Percentiles rank a stretch among this genome's conserved stretches.
phyloP scores from a whole-genome alignment of 2,113 vertebrate species.

The Stigmatopora nigra region DNA sequence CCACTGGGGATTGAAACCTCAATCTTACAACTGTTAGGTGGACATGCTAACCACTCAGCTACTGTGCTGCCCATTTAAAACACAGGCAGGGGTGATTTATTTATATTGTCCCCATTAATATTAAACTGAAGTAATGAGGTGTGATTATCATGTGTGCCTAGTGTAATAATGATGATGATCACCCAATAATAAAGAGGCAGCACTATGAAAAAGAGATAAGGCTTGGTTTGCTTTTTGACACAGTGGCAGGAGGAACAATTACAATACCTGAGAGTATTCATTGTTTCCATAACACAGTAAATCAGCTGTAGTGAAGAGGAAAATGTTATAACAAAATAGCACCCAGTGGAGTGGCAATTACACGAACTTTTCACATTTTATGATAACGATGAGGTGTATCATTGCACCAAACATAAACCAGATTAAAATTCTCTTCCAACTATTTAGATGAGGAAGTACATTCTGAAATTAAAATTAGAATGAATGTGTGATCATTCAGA shows the following conservation, averaged over 20 bases:
- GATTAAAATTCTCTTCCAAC: constrained; percentile 33
- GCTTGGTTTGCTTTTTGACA: constrained; percentile 31
- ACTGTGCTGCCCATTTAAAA: no score
- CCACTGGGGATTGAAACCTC: no score
- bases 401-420: constrained; percentile 36
- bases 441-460: constrained; percentile 15
- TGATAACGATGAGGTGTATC: constrained; percentile 41
- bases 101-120: constrained; percentile 69
- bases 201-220: constrained; percentile 20
- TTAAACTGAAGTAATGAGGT: constrained; percentile 71
- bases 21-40: no score
- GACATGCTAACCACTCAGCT: no score
- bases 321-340: constrained; percentile 44
- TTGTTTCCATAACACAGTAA: constrained; percentile 40
- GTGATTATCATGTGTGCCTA: constrained; percentile 66
- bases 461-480: constrained; percentile 14
- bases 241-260: constrained; percentile 40
- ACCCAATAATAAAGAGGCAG: constrained; percentile 48
- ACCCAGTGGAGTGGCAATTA: constrained; percentile 41
- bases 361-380: constrained; percentile 30
- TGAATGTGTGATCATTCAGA: constrained; percentile 28
- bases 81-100: constrained; percentile 56
- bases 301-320: constrained; percentile 42
- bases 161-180: constrained; percentile 57
- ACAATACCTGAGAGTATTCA: constrained; percentile 54